Base-by-base conservation (phyloP, 2,888 invertebrate genomes). In the Acleris sparsana region DNA sequence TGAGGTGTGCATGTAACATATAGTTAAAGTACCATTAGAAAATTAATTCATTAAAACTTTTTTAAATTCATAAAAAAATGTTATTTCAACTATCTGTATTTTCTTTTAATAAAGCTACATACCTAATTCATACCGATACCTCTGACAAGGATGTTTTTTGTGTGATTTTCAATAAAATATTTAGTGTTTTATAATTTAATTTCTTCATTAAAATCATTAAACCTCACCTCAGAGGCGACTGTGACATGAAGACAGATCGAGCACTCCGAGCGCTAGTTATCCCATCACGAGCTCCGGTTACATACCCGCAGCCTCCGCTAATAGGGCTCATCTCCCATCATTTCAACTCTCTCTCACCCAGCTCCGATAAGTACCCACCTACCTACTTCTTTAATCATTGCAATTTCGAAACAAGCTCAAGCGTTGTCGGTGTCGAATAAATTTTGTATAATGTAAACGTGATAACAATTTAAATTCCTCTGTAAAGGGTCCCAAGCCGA, bases 391-490 rank as follows among this genome's bases (percentile, higher is more conserved):
- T 91, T 91, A 91, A 91, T 90, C 91, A 91, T 90, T 90, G 92
- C 92, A 92, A 92, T 92, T 92, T 92, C 87, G 89, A 91, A 92
- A 91, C 92, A 89, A 90, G 91, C 91, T 87, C 90, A 86, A 86
- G 87, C 86, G 88, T 88, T 90, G 88, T 90, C 89, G 90, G 88
- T 89, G 90, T 91, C 90, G 92, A 92, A 92, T 92, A 91, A 91
- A 91, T 92, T 92, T 88, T 84, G 91, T 92, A 90, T 91, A 92
- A 92, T 92, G 92, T 92, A 91, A 92, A 92, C 91, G 92, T 92
- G 92, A 92, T 92, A 92, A 92, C 92, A 92, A 92, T 92, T 92
- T 92, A 91, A 92, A 92, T 92, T 92, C 92, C 89, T 92, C 87
- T 88, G 88, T 89, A 89, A 91, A 91, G 90, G 92, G 90, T 85